A percentile compares a stretch with the other conserved stretches of the same genome.
phyloP scores from a whole-genome alignment of 2,797 vertebrate species.

The Sus cebifrons region DNA sequence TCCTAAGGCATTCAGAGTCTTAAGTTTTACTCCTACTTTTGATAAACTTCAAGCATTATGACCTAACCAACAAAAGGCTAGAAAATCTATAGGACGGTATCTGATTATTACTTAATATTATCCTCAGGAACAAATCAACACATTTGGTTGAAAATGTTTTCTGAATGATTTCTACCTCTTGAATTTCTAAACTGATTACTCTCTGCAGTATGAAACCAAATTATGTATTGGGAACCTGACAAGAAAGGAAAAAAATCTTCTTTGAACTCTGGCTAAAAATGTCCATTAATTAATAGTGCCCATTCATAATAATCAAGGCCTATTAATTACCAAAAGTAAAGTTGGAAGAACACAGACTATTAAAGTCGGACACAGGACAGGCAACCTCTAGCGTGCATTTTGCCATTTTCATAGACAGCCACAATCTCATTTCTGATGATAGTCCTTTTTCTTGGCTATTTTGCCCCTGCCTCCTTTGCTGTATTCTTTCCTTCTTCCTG shows the following conservation, averaged over 20 bases:
- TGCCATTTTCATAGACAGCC: neutral
- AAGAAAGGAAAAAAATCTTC: neutral
- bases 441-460: neutral
- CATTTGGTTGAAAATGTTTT: neutral
- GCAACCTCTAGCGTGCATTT: accelerated
- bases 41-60: neutral
- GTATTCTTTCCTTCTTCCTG: neutral
- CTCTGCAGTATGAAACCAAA: neutral
- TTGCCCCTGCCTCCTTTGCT: neutral
- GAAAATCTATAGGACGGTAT: neutral
- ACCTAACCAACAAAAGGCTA: neutral
- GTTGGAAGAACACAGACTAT: neutral
- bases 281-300: neutral
- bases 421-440: neutral
- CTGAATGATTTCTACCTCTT: conserved; percentile 4
- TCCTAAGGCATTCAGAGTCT: neutral
- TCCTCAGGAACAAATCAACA: neutral
- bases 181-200: neutral
- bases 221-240: neutral
- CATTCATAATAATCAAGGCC: neutral
- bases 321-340: neutral
- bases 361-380: neutral
- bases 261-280: neutral
- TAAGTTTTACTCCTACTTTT: neutral
- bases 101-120: neutral